Percentiles rank a stretch among this genome's conserved stretches.
These are phyloP conservation scores for Tyrannus savana DNA, from an alignment of 2,113 vertebrate species.

Conservation along the genomic window DNA sequence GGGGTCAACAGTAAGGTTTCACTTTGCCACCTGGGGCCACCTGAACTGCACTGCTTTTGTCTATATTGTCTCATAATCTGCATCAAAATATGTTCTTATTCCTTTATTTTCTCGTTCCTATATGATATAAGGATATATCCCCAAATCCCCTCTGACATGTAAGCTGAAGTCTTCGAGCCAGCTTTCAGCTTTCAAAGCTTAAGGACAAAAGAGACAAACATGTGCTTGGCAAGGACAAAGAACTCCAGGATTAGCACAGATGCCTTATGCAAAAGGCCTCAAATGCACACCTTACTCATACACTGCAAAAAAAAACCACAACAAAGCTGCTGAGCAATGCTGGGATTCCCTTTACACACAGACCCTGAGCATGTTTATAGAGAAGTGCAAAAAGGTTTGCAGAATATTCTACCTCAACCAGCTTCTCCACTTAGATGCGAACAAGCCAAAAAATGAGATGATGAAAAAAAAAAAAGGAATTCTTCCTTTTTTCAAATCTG, in stretches of 20 bases:
- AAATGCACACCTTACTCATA: background rate
- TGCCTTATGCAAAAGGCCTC: background rate
- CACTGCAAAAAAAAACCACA: background rate
- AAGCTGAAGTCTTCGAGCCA: background rate
- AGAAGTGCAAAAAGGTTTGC: background rate
- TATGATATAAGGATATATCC: background rate
- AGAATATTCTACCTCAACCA: background rate
- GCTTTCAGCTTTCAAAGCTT: background rate
- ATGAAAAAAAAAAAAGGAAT: background rate
- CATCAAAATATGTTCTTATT: background rate
- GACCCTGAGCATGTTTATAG: background rate
- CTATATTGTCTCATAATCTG: background rate
- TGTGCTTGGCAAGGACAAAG: background rate
- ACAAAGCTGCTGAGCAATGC: background rate
- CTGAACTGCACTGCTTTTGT: background rate
- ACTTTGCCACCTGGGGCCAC: background rate
- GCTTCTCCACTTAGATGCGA: background rate
- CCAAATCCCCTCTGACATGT: background rate
- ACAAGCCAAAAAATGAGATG: background rate
- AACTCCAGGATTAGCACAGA: background rate
- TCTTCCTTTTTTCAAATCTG: background rate
- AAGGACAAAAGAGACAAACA: background rate
- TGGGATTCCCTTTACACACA: background rate
- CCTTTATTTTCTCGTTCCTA: background rate
- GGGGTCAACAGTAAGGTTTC: background rate